These are phyloP conservation scores for Xanthorhoe designata DNA, from an alignment of 2,888 invertebrate genomes.

Conservation along the genomic window DNA sequence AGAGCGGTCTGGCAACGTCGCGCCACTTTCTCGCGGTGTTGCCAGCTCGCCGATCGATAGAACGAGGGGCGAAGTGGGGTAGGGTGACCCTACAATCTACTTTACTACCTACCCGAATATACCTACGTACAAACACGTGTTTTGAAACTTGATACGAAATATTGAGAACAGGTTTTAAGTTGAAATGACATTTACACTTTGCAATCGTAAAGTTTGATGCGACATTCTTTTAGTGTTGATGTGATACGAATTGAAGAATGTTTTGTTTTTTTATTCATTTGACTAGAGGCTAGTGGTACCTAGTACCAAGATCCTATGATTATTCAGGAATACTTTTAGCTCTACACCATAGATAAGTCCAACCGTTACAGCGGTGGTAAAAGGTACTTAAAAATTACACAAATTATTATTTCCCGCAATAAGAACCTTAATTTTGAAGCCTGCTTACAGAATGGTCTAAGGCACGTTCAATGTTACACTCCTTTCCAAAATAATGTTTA, in stretches of 20 bases:
- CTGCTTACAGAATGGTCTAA: too few relatives aligned
- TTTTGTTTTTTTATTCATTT: neutral
- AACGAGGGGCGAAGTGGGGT: conserved; percentile 33
- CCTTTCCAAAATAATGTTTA: too few relatives aligned
- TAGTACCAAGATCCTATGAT: too few relatives aligned
- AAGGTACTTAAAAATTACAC: neutral
- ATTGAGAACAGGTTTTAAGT: neutral
- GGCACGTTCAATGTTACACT: too few relatives aligned
- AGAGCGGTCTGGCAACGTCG: conserved; percentile 71
- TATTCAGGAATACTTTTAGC: too few relatives aligned
- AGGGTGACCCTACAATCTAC: conserved; percentile 40
- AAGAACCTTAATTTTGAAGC: neutral
- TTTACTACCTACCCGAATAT: conserved; percentile 22
- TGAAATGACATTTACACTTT: neutral
- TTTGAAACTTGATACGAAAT: conserved; percentile 18
- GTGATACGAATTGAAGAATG: neutral
- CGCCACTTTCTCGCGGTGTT: conserved; percentile 56
- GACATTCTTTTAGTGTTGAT: neutral
- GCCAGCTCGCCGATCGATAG: conserved; percentile 43
- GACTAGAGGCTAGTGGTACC: too few relatives aligned
- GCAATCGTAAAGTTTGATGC: neutral
- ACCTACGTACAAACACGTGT: conserved; percentile 23
- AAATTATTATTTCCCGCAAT: neutral
- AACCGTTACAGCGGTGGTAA: neutral
- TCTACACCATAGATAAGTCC: neutral